Evolutionary conservation across 1,140 invertebrate species (phyloP).

Genomic region (Drosophila persimilis): DNA sequence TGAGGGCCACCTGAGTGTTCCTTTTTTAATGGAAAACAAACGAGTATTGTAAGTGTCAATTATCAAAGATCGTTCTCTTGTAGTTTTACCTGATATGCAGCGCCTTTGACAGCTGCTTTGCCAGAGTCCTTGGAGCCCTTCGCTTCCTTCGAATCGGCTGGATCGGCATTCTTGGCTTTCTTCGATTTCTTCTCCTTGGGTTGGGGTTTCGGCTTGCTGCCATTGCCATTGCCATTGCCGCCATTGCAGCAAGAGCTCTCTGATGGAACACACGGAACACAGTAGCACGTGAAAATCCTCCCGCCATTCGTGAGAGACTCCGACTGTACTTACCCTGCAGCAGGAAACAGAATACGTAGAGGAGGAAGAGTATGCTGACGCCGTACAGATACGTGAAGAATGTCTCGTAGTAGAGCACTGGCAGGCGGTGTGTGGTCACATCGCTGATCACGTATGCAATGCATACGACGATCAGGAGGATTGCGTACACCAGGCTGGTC

Average conservation of each 20-base stretch:
- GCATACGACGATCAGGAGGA: conserved; percentile 94
- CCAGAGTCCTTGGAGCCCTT: conserved; percentile 85
- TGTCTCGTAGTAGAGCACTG: conserved; percentile 95
- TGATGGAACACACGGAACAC: conserved; percentile 39
- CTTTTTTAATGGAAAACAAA: not conserved
- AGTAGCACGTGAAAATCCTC: not conserved
- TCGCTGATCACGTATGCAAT: conserved; percentile 96
- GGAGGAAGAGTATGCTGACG: conserved; percentile 96
- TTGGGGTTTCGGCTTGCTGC: conserved; percentile 86
- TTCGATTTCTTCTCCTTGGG: conserved; percentile 90
- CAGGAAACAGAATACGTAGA: conserved; percentile 98
- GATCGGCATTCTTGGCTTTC: conserved; percentile 86
- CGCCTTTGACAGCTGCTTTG: conserved; percentile 84
- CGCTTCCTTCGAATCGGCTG: conserved; percentile 84
- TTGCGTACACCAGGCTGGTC: conserved; percentile 96
- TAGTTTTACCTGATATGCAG: conserved; percentile 85
- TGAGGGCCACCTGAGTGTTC: not conserved
- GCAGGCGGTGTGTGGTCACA: conserved; percentile 95
- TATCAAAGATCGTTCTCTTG: too few species aligned
- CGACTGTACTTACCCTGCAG: conserved; percentile 87
- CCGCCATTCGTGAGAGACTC: too few species aligned
- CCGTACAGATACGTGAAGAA: conserved; percentile 99
- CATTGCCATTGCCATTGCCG: conserved; percentile 66
- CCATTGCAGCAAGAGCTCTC: conserved; percentile 91
- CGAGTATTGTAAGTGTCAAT: too few species aligned